Conservation (phyloP, 1,140 invertebrate genomes). For the Trichomalopsis sarcophagae region DNA sequence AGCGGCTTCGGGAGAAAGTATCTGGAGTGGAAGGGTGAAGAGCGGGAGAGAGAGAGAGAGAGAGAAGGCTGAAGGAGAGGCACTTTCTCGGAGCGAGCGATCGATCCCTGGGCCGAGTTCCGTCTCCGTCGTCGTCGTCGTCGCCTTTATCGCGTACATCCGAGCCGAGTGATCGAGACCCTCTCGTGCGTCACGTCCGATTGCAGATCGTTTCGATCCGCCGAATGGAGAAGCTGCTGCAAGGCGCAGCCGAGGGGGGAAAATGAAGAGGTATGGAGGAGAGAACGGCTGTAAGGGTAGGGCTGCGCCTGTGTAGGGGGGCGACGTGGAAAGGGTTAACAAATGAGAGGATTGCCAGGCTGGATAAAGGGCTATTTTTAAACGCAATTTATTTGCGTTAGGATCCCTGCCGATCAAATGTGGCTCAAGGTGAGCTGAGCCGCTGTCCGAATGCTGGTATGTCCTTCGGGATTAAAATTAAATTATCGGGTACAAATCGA, state of each 20-base stretch:
- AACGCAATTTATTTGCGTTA: background rate
- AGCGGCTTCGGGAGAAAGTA: background rate
- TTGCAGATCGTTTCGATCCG: slow-evolving; percentile 21
- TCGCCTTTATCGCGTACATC: slow-evolving; percentile 1
- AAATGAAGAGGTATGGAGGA: background rate
- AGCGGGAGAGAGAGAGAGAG: background rate
- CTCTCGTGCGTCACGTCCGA: slow-evolving; percentile 18
- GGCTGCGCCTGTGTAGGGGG: background rate
- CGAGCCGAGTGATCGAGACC: background rate
- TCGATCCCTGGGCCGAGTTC: background rate
- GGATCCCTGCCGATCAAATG: background rate
- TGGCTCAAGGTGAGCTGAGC: background rate
- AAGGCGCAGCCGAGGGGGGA: background rate
- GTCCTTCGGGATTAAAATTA: background rate
- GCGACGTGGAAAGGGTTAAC: background rate
- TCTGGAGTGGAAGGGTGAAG: background rate
- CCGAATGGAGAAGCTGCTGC: background rate
- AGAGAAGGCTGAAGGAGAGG: background rate
- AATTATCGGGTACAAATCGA: background rate
- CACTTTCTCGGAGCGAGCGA: background rate
- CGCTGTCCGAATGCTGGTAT: too few relatives aligned
- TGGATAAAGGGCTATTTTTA: background rate
- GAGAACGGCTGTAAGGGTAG: background rate
- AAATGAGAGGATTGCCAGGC: background rate
- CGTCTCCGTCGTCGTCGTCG: background rate